Base-by-base conservation (phyloP, 2,113 vertebrate species). In the Argyrosomus japonicus region DNA sequence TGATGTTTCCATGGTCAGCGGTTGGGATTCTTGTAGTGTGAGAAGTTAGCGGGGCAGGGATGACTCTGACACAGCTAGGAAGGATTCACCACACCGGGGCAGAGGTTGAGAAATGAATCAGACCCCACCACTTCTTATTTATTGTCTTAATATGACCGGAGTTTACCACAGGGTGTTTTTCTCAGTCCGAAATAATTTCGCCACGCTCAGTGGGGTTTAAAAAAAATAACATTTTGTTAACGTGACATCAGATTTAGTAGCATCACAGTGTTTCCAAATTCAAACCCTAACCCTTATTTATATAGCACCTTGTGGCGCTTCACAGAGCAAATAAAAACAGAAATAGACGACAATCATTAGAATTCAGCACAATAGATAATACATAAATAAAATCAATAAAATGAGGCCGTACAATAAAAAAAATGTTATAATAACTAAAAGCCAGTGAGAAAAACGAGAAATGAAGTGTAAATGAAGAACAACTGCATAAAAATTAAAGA, bases 11-110 rank as follows among this genome's bases (percentile, higher is more conserved):
- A 36, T 75, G 82, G 58, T 84, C 43, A 63, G 69, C 8, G 27
- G 68, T 63, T 17, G 62, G 17, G 60, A 86, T 81, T 65, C n/a
- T 54, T 73, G 29, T 25, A 43, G 79, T 29, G 69, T 81, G 73
- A 83, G 70, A 51, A 62, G 57, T 76, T 56, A 60, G 74, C 54
- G 17, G 58, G 70, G 18, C 64, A 51, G 43, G 25, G 40, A 56
- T 54, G 80, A 65, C 56, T 67, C 45, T 6, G 51, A 68, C 51
- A 79, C 54, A 69, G 17, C 40, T 36, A 32, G 45, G 27, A 47
- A 29, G 27, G 75, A 70, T 78, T 29, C 43, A 21, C 69, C 27
- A 27, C 47, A 25, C 7, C 43, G 53, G 77, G 65, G 78, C 67
- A 63, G 40, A 54, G 56, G 75, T 68, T 50, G 63, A 68, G 32